Conservation (phyloP, 2,113 vertebrate genomes). For the Charina bottae region DNA sequence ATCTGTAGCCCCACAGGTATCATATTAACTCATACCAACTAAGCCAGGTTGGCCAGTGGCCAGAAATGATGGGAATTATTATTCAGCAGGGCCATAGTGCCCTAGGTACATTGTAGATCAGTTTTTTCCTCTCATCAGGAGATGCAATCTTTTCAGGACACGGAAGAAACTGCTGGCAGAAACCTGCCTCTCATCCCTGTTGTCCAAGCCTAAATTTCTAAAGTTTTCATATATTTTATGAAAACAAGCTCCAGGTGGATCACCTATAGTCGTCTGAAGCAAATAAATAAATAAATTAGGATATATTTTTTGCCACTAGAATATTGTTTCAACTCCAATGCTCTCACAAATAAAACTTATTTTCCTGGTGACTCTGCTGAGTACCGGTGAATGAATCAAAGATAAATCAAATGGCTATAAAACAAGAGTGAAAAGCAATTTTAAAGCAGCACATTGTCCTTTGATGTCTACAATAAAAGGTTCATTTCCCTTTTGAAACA, state of each 20-base stretch:
- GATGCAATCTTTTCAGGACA: background rate
- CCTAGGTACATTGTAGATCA: background rate
- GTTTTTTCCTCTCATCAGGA: background rate
- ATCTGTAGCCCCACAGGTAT: background rate
- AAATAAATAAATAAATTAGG: background rate
- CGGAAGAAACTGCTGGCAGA: background rate
- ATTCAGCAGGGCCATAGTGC: background rate
- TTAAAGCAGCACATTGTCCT: constrained; percentile 23
- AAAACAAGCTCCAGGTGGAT: background rate
- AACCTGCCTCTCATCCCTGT: background rate
- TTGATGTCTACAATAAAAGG: constrained; percentile 21
- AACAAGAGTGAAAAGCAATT: constrained; percentile 34
- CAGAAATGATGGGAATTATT: background rate
- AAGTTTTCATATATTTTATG: background rate
- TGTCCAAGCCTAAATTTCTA: background rate
- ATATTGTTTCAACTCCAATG: constrained; percentile 16
- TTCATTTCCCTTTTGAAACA: constrained; percentile 5
- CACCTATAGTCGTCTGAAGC: background rate
- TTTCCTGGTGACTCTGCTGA: constrained; percentile 20
- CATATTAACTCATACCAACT: background rate
- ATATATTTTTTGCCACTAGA: background rate
- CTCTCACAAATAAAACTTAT: constrained; percentile 27
- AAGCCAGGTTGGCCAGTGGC: background rate
- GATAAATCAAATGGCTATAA: constrained; percentile 39
- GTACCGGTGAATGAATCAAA: constrained; percentile 26